A percentile compares a stretch with the other conserved stretches of the same genome.
These are phyloP conservation scores for Heliothis virescens DNA, from an alignment of 1,140 invertebrate species.

Conservation along the genomic window DNA sequence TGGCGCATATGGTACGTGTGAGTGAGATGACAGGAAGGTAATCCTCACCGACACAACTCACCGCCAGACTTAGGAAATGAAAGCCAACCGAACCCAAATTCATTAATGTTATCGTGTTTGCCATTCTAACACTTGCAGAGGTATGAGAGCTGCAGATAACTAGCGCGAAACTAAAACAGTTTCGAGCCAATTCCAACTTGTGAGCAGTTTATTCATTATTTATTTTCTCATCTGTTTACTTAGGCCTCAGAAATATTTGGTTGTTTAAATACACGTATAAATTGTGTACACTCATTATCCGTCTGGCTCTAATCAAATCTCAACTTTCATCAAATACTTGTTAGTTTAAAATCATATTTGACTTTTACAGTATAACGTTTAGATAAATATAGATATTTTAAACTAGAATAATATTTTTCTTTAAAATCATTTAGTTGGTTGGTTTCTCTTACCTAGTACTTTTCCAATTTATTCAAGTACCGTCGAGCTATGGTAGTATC, in stretches of 20 bases:
- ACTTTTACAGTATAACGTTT: neutral
- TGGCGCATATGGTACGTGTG: constrained; percentile 15
- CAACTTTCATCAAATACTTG: neutral
- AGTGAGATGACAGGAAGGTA: constrained; percentile 50
- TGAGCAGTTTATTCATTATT: constrained; percentile 6
- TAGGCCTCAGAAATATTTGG: neutral
- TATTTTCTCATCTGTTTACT: constrained; percentile 4
- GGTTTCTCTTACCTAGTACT: too few relatives aligned
- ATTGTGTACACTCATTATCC: neutral
- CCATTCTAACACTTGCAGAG: constrained; percentile 54
- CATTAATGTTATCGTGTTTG: constrained; percentile 67
- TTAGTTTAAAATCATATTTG: neutral
- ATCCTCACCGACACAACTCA: constrained; percentile 61
- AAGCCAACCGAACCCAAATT: constrained; percentile 64
- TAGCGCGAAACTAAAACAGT: constrained; percentile 43
- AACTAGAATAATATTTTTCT: too few relatives aligned
- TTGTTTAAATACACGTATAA: neutral
- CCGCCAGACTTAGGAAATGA: constrained; percentile 62
- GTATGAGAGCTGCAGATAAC: constrained; percentile 55
- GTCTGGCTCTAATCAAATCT: neutral
- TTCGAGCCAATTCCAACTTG: constrained; percentile 36
- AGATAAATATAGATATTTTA: neutral
- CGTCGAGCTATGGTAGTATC: too few relatives aligned
- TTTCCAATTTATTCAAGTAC: too few relatives aligned
- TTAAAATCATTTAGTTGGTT: too few relatives aligned